Percentiles rank a stretch among this genome's conserved stretches.
phyloP scores from a whole-genome alignment of 30 jellyfish, hydroid and myxozoan species.

The Catostylus mosaicus region DNA sequence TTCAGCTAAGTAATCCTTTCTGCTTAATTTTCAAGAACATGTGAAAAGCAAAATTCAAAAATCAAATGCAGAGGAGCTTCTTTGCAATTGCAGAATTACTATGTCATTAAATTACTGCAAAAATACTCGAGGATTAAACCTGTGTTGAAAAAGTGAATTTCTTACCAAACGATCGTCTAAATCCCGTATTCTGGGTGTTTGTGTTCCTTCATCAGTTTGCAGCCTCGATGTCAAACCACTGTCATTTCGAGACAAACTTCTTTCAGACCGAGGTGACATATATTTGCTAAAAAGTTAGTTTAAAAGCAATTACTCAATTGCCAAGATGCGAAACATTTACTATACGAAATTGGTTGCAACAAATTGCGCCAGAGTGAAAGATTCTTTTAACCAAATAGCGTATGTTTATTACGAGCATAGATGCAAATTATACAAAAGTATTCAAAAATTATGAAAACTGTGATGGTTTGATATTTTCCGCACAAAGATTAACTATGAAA shows the following conservation, averaged over 20 bases:
- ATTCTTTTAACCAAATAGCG: background rate
- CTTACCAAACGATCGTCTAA: conserved; percentile 29
- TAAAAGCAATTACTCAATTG: background rate
- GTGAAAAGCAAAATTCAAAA: too few species aligned
- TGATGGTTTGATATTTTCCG: too few species aligned
- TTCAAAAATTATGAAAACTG: too few species aligned
- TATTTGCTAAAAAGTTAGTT: conserved; percentile 16
- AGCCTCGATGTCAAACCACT: conserved; percentile 49
- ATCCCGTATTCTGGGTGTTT: conserved; percentile 56
- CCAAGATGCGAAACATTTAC: background rate
- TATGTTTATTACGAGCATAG: background rate
- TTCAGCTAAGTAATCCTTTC: too few species aligned
- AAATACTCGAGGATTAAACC: too few species aligned
- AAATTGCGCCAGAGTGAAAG: too few species aligned
- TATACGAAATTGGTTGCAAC: too few species aligned
- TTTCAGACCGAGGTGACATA: conserved; percentile 67
- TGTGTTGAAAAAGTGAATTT: background rate
- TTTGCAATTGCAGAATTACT: too few species aligned
- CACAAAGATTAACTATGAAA: too few species aligned
- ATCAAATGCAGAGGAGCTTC: too few species aligned
- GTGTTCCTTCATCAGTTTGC: conserved; percentile 59
- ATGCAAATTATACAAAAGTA: background rate
- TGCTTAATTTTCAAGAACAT: too few species aligned
- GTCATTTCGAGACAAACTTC: conserved; percentile 57
- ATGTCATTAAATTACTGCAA: too few species aligned